Base-by-base conservation (phyloP, 1,140 invertebrate genomes). In the Caenorhabditis inopinata region DNA sequence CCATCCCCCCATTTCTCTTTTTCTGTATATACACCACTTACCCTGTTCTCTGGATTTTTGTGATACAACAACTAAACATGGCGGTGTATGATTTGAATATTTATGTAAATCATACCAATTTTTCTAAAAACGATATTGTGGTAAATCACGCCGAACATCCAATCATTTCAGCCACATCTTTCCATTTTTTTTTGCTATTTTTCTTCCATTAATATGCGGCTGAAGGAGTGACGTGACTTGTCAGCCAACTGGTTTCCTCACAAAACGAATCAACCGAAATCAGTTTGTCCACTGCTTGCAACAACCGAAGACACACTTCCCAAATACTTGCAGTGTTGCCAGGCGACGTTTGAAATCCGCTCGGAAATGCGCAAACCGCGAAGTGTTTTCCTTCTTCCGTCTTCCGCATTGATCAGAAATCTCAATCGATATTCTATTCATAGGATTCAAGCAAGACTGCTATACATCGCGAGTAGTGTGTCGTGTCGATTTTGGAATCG, bases 321-420 rank as follows among this genome's bases (percentile, higher is more conserved):
- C 35, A 38, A 32, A 68, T 32, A 29, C 35, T 68, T 68, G 38
- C 58, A 32, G 58, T 68, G 35, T 21, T 68, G 58, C 38, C 58
- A 68, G 58, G 58, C 49, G 49, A 25, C 49, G 49, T 68, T 68
- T 68, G n/a, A 68, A 68, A 68, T 68, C 32, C 58, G 58, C 58
- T 68, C 58, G 38, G 21, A 68, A 29, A 68, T 68, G 58, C 58
- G 32, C 38, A 42, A 68, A 68, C 38, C 58, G 14, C 38, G 9
- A 16, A 4, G n/a, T 12, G 12, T 68, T 12, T 68, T 68, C 58
- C 58, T 68, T 68, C 32, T 68, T 68, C 58, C 58, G n/a, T 9
- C 11, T 38, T 32, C 27, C n/a, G n/a, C n/a, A n/a, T n/a, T n/a
- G n/a, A n/a, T n/a, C n/a, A n/a, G n/a, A n/a, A n/a, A n/a, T n/a